Conservation (phyloP, 64 coral and sea anemone genomes). For the Trachythela sp. region DNA sequence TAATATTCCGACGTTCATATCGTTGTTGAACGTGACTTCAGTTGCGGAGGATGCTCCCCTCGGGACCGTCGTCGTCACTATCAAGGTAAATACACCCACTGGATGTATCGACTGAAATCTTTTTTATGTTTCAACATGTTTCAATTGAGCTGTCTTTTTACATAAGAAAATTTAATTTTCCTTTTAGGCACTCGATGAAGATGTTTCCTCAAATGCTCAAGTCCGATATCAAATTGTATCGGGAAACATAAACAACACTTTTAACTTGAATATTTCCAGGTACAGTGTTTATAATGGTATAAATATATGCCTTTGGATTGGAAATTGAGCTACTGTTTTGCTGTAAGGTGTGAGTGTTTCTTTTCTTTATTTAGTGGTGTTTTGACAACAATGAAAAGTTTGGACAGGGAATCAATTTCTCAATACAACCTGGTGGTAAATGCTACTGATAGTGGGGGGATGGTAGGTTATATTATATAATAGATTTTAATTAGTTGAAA, state of each 20-base stretch:
- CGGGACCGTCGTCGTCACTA: neutral
- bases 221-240: constrained; percentile 55
- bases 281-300: neutral
- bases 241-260: constrained; percentile 57
- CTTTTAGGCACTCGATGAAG: constrained; percentile 62
- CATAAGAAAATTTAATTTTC: too few relatives aligned
- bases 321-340: too few relatives aligned
- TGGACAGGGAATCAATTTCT: neutral
- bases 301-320: neutral
- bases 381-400: neutral
- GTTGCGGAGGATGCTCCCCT: neutral
- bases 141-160: too few relatives aligned
- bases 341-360: neutral
- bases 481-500: too few relatives aligned
- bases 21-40: neutral
- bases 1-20: neutral
- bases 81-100: neutral
- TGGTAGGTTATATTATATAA: neutral
- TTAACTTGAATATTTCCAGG: constrained; percentile 21
- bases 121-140: too few relatives aligned
- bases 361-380: neutral
- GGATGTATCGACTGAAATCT: too few relatives aligned
- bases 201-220: constrained; percentile 75
- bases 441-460: neutral
- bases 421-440: neutral